A percentile compares a stretch with the other conserved stretches of the same genome.
Evolutionary conservation across 2,888 invertebrate genomes (phyloP).

Genomic region (Athetis lepigone): DNA sequence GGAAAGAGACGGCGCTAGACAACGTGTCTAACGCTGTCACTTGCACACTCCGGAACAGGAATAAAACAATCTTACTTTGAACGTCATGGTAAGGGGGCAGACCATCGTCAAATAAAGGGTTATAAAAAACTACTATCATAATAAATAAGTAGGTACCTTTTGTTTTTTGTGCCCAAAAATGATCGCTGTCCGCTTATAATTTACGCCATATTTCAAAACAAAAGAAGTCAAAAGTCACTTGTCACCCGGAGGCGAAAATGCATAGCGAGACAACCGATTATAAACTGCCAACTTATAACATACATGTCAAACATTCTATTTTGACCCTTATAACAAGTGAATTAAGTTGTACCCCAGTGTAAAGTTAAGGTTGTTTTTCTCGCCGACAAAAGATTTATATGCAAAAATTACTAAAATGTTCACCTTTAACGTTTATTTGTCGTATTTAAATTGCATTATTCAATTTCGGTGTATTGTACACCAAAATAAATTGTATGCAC

Average conservation of each 20-base stretch:
- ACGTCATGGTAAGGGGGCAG: too few species aligned
- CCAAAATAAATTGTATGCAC: constrained; percentile 46
- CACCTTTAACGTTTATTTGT: constrained; percentile 60
- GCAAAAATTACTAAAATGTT: constrained; percentile 70
- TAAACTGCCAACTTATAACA: constrained; percentile 54
- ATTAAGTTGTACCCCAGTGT: constrained; percentile 37
- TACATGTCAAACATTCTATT: constrained; percentile 25
- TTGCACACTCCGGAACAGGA: too few species aligned
- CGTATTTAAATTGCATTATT: constrained; percentile 63
- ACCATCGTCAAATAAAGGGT: too few species aligned
- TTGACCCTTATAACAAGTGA: constrained; percentile 31
- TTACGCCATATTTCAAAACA: constrained; percentile 70
- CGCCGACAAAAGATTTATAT: constrained; percentile 71
- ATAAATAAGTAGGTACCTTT: too few species aligned
- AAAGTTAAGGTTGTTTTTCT: constrained; percentile 36
- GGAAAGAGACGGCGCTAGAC: too few species aligned
- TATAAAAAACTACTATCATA: too few species aligned
- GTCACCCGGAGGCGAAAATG: constrained; percentile 78
- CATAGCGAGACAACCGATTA: constrained; percentile 66
- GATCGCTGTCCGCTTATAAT: constrained; percentile 45
- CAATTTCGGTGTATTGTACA: constrained; percentile 57
- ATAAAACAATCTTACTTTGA: too few species aligned
- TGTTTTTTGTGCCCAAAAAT: constrained; percentile 17
- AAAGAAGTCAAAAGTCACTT: constrained; percentile 82
- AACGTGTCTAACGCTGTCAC: too few species aligned